phyloP scores from a whole-genome alignment of 1,140 invertebrate genomes.

The Frieseomelitta varia region DNA sequence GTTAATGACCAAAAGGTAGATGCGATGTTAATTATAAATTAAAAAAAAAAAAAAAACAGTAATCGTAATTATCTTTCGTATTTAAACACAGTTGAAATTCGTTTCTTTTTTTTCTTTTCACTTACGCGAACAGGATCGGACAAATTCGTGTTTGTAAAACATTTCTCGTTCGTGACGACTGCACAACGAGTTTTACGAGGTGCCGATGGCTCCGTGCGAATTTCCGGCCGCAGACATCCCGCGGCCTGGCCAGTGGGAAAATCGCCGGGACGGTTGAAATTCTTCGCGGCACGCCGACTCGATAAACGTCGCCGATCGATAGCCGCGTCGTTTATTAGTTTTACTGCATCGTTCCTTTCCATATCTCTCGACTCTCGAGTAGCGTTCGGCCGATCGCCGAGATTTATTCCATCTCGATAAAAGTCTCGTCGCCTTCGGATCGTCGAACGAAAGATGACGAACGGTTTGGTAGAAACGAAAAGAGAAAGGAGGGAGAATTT shows the following conservation, averaged over 20 bases:
- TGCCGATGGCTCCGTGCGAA: constrained; percentile 1
- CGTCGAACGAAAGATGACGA: constrained; percentile 16
- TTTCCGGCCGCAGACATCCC: constrained; percentile 7
- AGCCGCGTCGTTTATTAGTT: constrained; percentile 58
- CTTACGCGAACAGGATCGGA: background rate
- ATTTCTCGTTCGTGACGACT: background rate
- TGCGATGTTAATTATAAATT: too few species aligned
- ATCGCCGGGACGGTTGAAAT: constrained; percentile 52
- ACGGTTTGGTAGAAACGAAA: background rate
- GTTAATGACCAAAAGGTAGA: too few species aligned
- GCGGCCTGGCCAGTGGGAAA: constrained; percentile 23
- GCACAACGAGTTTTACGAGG: constrained; percentile 32
- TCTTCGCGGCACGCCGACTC: constrained; percentile 25
- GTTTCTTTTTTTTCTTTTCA: too few species aligned
- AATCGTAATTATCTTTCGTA: too few species aligned
- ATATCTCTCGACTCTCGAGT: constrained; percentile 42
- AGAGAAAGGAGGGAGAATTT: background rate
- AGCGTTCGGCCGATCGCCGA: constrained; percentile 10
- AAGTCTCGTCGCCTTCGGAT: constrained; percentile 7
- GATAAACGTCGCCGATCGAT: constrained; percentile 48
- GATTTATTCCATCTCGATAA: constrained; percentile 39
- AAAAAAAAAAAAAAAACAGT: too few species aligned
- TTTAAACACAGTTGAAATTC: too few species aligned
- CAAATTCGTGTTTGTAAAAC: background rate
- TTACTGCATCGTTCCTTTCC: constrained; percentile 47